Conservation (phyloP, 2,113 vertebrate species). For the Bombycilla garrulus region DNA sequence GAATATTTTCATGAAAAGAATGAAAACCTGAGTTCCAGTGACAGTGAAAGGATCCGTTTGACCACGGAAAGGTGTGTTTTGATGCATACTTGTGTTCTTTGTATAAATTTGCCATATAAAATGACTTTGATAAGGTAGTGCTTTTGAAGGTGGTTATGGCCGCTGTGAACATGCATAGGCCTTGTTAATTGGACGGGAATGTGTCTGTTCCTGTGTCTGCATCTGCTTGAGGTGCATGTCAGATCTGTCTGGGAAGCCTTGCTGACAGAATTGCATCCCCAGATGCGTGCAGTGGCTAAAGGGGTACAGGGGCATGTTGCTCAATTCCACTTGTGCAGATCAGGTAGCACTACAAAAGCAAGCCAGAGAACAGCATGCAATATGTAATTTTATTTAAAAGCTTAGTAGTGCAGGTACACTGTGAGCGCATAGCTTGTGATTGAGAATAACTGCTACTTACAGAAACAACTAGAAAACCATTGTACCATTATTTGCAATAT, state of each 20-base stretch:
- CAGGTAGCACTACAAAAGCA: not conserved
- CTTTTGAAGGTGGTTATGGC: not conserved
- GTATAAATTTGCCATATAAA: not conserved
- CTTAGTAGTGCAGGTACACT: not conserved
- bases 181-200: not conserved
- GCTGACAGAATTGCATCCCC: not conserved
- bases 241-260: not conserved
- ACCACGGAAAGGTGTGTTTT: slow-evolving; percentile 81
- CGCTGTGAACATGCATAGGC: not conserved
- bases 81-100: not conserved
- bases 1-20: slow-evolving; percentile 86
- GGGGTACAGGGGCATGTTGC: not conserved
- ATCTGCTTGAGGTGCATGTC: not conserved
- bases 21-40: slow-evolving; percentile 74
- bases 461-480: not conserved
- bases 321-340: not conserved
- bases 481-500: not conserved
- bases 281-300: not conserved
- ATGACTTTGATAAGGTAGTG: not conserved
- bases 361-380: rapidly evolving
- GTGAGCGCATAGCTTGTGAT: not conserved
- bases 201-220: not conserved
- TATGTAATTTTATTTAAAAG: not conserved
- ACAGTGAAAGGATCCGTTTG: slow-evolving; percentile 80
- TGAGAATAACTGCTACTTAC: not conserved